A percentile compares a stretch with the other conserved stretches of the same genome.
Conservation (phyloP, 2,113 vertebrate species). For the Bubo bubo region DNA sequence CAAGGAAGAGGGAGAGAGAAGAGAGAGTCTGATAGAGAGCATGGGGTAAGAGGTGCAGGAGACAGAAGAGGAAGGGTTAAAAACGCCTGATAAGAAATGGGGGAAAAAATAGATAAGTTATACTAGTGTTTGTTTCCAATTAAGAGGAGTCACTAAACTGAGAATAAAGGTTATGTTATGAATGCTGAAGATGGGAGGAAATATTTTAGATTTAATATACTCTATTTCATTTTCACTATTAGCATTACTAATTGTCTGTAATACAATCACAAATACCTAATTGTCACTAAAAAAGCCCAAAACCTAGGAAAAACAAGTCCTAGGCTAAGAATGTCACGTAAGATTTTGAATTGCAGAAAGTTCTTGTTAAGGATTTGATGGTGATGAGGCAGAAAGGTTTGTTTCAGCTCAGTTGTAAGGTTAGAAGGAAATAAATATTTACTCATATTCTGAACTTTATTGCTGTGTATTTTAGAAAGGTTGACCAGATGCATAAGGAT, state of each 20-base stretch:
- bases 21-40: not conserved
- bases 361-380: not conserved
- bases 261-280: not conserved
- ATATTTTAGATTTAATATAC: not conserved
- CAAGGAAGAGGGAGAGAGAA: not conserved
- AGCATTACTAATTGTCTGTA: not conserved
- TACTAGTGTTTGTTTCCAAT: too few relatives aligned
- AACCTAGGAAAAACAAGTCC: not conserved
- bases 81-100: not conserved
- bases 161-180: not conserved
- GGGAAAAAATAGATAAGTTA: not conserved
- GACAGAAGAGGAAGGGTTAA: not conserved
- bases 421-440: not conserved
- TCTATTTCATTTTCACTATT: not conserved
- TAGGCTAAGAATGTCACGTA: not conserved
- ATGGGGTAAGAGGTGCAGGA: not conserved
- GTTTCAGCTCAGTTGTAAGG: not conserved
- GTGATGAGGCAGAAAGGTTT: not conserved
- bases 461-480: not conserved
- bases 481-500: not conserved
- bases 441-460: not conserved
- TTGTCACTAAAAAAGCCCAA: not conserved
- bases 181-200: not conserved
- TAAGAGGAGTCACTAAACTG: not conserved
- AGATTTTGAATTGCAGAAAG: not conserved